Evolutionary conservation across 2,113 vertebrate species (phyloP).

Genomic region (Microtus pennsylvanicus): DNA sequence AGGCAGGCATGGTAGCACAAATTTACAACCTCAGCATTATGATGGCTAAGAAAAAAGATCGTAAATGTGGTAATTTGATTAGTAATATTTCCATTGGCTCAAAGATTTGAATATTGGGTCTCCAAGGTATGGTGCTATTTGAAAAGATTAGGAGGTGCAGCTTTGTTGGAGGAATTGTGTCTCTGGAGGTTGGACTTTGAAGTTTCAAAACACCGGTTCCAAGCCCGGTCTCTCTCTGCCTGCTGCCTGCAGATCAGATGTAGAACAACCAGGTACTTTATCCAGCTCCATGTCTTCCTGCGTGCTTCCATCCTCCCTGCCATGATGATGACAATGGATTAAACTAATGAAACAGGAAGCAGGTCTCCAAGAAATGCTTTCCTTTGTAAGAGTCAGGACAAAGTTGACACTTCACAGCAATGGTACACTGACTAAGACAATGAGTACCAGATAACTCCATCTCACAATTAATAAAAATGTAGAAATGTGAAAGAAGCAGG

Average conservation of each 20-base stretch:
- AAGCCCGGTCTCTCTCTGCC: not conserved
- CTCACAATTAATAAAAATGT: not conserved
- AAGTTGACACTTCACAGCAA: not conserved
- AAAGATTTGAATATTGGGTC: not conserved
- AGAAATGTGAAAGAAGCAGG: not conserved
- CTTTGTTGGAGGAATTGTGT: not conserved
- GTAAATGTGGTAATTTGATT: not conserved
- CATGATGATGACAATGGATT: not conserved
- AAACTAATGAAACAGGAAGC: not conserved
- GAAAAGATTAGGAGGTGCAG: not conserved
- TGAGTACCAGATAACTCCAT: not conserved
- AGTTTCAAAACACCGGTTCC: not conserved
- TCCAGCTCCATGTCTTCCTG: not conserved
- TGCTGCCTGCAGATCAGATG: not conserved
- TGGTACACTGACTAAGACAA: not conserved
- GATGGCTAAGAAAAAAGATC: not conserved
- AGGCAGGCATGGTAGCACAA: not conserved
- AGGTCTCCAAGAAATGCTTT: not conserved
- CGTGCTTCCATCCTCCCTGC: not conserved
- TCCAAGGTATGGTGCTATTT: not conserved
- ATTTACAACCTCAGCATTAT: not conserved
- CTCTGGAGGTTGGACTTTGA: not conserved
- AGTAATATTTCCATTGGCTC: not conserved
- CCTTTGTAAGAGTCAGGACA: rapidly evolving
- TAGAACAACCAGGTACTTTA: not conserved